A percentile compares a stretch with the other conserved stretches of the same genome.
These are phyloP conservation scores for Sorex maritimensis DNA, from an alignment of 2,797 vertebrate genomes.

Conservation along the genomic window DNA sequence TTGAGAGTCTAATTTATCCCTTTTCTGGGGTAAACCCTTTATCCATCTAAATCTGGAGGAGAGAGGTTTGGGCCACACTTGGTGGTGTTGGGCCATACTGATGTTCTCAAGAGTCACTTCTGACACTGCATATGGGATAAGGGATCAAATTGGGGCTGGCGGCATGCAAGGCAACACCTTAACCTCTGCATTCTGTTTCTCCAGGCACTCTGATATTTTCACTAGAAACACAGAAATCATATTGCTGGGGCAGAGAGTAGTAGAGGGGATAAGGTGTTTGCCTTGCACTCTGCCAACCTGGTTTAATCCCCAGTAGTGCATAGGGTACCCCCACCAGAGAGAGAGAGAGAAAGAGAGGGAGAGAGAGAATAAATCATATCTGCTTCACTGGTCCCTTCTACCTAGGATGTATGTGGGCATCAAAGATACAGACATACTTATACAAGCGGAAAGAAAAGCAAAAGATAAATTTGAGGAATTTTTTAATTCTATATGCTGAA, in stretches of 20 bases:
- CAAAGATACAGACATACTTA: constrained; percentile 4
- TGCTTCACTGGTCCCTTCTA: constrained; percentile 41
- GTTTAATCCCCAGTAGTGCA: too few species aligned
- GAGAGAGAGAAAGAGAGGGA: background rate
- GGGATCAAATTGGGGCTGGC: too few species aligned
- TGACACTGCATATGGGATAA: too few species aligned
- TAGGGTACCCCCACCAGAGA: too few species aligned
- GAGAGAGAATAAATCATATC: background rate
- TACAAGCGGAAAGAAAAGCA: constrained; percentile 59
- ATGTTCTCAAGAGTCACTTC: too few species aligned
- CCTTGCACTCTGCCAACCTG: too few species aligned
- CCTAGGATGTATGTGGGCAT: constrained; percentile 28
- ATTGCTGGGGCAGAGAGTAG: background rate
- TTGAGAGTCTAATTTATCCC: constrained; percentile 4
- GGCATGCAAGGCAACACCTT: too few species aligned
- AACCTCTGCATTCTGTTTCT: background rate
- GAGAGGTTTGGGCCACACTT: background rate
- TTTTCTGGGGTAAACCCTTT: too few species aligned
- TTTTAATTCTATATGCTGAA: constrained; percentile 47
- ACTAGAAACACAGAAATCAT: too few species aligned
- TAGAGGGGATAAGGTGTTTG: background rate
- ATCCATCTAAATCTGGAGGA: background rate
- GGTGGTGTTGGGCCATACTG: constrained; percentile 10
- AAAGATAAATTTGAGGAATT: constrained; percentile 42
- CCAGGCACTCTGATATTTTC: too few species aligned